Conservation (phyloP, 1,140 invertebrate species). For the Nilaparvata lugens region DNA sequence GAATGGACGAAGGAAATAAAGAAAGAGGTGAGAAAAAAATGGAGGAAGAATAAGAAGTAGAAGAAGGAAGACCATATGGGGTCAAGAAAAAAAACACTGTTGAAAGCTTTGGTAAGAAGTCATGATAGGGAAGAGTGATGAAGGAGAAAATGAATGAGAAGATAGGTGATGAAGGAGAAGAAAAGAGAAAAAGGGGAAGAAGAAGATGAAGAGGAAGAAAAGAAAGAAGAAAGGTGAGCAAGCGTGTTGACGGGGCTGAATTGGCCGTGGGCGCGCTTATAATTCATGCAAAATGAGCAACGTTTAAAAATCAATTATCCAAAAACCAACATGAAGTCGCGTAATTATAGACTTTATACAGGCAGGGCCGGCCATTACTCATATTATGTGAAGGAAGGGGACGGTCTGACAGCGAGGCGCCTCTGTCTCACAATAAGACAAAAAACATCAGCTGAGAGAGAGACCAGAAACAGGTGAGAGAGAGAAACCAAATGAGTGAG, state of each 20-base stretch:
- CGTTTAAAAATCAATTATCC: conserved; percentile 27
- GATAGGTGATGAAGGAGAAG: background rate
- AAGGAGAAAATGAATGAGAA: conserved; percentile 13
- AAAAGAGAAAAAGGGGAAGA: background rate
- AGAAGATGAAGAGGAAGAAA: background rate
- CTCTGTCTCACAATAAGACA: no score
- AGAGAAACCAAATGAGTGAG: no score
- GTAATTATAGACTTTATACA: conserved; percentile 21
- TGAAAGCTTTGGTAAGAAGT: background rate
- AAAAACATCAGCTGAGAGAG: no score
- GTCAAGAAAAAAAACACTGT: background rate
- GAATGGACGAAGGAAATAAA: background rate
- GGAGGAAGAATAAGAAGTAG: background rate
- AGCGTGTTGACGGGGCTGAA: background rate
- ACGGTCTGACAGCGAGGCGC: no score
- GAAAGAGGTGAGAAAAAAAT: background rate
- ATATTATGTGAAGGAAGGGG: background rate
- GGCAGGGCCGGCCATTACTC: conserved; percentile 1
- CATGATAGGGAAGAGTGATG: background rate
- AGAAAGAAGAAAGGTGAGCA: background rate
- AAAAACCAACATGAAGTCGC: conserved; percentile 22
- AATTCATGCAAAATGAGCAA: conserved; percentile 20
- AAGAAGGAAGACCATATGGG: background rate
- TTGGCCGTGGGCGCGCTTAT: conserved; percentile 12
- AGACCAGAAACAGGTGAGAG: no score